These are phyloP conservation scores for Papilio aristodemus DNA, from an alignment of 1,140 invertebrate genomes.

Conservation along the genomic window DNA sequence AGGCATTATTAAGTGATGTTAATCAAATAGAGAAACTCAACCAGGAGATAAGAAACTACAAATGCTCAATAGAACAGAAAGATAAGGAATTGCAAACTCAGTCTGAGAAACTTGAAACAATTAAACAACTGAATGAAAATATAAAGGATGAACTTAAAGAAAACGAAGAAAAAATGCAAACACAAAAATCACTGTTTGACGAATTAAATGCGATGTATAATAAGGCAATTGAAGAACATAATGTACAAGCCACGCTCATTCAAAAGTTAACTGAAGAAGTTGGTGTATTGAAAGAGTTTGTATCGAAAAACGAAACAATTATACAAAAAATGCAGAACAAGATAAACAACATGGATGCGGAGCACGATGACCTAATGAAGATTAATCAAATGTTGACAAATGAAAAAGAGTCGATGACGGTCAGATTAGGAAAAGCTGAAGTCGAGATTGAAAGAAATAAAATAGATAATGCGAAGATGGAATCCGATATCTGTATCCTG, in stretches of 20 bases:
- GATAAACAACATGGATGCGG: conserved; percentile 42
- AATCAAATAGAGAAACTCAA: conserved; percentile 41
- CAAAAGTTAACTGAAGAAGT: conserved; percentile 52
- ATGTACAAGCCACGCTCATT: conserved; percentile 45
- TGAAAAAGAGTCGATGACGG: conserved; percentile 54
- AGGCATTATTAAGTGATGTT: conserved; percentile 24
- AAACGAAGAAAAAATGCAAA: conserved; percentile 45
- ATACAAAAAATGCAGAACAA: conserved; percentile 42
- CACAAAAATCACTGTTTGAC: conserved; percentile 42
- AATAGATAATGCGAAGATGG: conserved; percentile 57
- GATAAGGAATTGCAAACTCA: conserved; percentile 45
- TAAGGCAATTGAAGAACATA: conserved; percentile 55
- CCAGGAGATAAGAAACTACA: conserved; percentile 48
- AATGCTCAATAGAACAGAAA: conserved; percentile 46
- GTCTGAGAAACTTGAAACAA: conserved; percentile 38
- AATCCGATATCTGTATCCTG: conserved; percentile 53
- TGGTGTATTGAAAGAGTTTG: conserved; percentile 45
- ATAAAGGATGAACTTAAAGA: conserved; percentile 40
- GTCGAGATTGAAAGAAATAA: conserved; percentile 55
- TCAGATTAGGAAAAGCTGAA: conserved; percentile 51
- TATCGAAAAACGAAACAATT: conserved; percentile 44
- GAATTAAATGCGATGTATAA: conserved; percentile 53
- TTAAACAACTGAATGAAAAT: conserved; percentile 42
- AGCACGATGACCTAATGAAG: conserved; percentile 52
- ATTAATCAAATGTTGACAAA: conserved; percentile 54